Conservation (phyloP, 2,888 invertebrate genomes). For the Himalopsyche kuldschensis region DNA sequence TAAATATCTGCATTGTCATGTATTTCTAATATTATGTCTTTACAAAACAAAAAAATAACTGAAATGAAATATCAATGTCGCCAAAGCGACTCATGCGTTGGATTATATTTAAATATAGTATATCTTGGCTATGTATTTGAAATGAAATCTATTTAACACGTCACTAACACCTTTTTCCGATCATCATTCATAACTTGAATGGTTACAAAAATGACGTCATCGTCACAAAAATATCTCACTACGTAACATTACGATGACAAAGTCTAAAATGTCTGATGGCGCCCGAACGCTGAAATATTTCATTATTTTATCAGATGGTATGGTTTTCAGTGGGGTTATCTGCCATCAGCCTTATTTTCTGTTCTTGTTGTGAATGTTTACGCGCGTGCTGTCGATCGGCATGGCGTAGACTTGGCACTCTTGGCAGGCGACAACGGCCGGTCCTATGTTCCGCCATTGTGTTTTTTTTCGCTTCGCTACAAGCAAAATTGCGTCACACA, state of each 20-base stretch:
- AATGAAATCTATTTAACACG: not conserved
- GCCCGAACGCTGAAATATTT: not conserved
- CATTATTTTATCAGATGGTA: not conserved
- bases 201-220: not conserved
- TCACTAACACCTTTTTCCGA: not conserved
- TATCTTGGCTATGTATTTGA: no score
- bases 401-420: not conserved
- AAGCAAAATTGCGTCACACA: no score
- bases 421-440: not conserved
- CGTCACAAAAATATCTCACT: not conserved
- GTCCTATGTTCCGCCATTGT: not conserved
- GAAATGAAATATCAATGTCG: no score
- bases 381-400: not conserved
- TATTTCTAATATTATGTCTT: no score
- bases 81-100: no score
- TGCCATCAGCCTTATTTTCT: not conserved
- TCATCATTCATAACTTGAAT: not conserved
- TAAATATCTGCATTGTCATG: no score
- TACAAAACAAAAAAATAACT: no score
- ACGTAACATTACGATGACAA: not conserved
- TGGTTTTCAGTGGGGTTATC: not conserved
- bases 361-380: not conserved
- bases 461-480: not conserved
- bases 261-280: not conserved
- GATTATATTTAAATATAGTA: no score